Evolutionary conservation across 1,140 invertebrate genomes (phyloP).

Genomic region (Homalodisca vitripennis): DNA sequence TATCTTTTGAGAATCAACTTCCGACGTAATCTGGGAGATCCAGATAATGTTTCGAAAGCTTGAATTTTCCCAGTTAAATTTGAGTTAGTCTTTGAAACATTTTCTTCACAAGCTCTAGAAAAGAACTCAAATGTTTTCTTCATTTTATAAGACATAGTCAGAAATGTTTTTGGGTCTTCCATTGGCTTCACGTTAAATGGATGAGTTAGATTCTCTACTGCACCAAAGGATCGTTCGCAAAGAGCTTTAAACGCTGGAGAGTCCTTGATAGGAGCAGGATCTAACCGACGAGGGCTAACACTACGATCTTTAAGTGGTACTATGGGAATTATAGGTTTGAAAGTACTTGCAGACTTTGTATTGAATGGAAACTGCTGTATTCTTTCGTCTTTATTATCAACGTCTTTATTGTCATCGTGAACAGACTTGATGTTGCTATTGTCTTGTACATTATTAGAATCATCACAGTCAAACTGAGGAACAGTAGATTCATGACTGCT

Average conservation of each 20-base stretch:
- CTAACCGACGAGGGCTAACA: conserved; percentile 34
- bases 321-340: conserved; percentile 37
- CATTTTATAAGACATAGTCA: conserved; percentile 2
- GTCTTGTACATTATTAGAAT: too few species aligned
- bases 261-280: conserved; percentile 35
- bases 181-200: background rate
- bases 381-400: background rate
- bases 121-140: conserved; percentile 15
- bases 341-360: background rate
- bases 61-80: conserved; percentile 32
- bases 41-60: conserved; percentile 35
- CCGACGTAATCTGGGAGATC: conserved; percentile 12
- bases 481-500: too few species aligned
- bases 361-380: background rate
- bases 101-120: background rate
- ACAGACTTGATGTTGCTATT: background rate
- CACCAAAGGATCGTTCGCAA: conserved; percentile 6
- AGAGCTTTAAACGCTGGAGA: conserved; percentile 39
- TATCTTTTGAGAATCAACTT: conserved; percentile 2
- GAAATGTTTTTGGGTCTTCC: background rate
- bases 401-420: background rate
- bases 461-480: too few species aligned
- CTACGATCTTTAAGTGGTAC: conserved; percentile 37
- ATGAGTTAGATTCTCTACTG: conserved; percentile 29
- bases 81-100: background rate